Evolutionary conservation across 2,888 invertebrate genomes (phyloP).

Genomic region (Pycnomerus fuliginosus): DNA sequence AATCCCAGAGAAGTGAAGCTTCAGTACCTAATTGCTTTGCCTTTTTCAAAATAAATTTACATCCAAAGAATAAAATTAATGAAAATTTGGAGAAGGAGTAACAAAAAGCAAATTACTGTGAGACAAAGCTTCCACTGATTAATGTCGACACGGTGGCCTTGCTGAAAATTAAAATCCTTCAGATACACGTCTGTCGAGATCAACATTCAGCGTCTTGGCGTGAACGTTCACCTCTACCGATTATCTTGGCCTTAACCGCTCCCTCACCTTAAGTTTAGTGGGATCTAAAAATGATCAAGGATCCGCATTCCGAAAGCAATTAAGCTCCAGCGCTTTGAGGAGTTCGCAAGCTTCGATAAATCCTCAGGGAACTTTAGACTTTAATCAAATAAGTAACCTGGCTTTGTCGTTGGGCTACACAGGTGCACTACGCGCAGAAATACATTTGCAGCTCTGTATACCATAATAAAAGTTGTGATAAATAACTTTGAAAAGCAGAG

Average conservation of each 20-base stretch:
- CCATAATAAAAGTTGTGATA: slow-evolving; percentile 29
- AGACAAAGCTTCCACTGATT: slow-evolving; percentile 17
- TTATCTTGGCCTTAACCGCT: slow-evolving; percentile 23
- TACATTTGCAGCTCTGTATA: slow-evolving; percentile 32
- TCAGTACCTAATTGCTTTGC: too few relatives aligned
- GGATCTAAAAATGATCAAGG: slow-evolving; percentile 27
- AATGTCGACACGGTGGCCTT: slow-evolving; percentile 5
- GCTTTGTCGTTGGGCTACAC: slow-evolving; percentile 33
- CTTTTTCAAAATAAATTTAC: too few relatives aligned
- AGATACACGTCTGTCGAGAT: slow-evolving; percentile 5
- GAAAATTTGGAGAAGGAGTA: background rate
- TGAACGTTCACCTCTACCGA: slow-evolving; percentile 3
- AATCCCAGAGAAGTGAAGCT: too few relatives aligned
- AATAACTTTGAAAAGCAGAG: slow-evolving; percentile 22
- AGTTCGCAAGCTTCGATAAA: slow-evolving; percentile 34
- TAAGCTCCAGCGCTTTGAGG: slow-evolving; percentile 25
- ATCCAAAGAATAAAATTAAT: background rate
- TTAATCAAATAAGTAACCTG: slow-evolving; percentile 38
- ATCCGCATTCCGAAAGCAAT: slow-evolving; percentile 22
- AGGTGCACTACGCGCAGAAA: slow-evolving; percentile 29
- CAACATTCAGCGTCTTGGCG: slow-evolving; percentile 10
- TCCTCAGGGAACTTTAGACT: slow-evolving; percentile 33
- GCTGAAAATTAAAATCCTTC: slow-evolving; percentile 16
- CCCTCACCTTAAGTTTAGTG: slow-evolving; percentile 26
- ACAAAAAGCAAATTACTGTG: background rate